These are phyloP conservation scores for Aphelinus atriplicis DNA, from an alignment of 1,140 invertebrate genomes.

Conservation along the genomic window DNA sequence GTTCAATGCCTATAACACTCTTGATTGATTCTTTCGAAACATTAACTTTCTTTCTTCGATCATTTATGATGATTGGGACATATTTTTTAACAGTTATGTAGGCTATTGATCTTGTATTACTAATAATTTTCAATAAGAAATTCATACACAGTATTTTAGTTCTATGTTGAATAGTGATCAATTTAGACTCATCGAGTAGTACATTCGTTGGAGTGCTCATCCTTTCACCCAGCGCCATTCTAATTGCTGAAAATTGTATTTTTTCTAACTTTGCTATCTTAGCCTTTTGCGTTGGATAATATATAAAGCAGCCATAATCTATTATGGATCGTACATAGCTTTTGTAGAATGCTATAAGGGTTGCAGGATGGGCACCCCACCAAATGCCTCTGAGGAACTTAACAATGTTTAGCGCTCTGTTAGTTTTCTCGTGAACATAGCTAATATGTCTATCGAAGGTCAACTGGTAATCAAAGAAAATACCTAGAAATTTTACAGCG, in stretches of 20 bases:
- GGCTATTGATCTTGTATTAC: no score
- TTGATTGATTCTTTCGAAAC: background rate
- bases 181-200: background rate
- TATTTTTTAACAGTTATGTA: background rate
- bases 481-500: background rate
- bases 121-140: background rate
- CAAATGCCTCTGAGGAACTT: conserved; percentile 3
- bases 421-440: background rate
- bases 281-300: background rate
- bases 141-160: background rate
- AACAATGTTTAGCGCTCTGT: conserved; percentile 2
- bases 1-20: background rate
- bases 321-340: conserved; percentile 12
- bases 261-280: background rate
- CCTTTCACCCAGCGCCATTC: conserved; percentile 1
- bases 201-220: conserved; percentile 10
- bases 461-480: background rate
- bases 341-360: background rate
- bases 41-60: background rate
- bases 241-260: background rate
- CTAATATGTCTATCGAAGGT: background rate
- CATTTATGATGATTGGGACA: background rate
- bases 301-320: conserved; percentile 14
- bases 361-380: conserved; percentile 2
- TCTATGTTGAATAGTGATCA: background rate